Evolutionary conservation across 2,888 invertebrate species (phyloP), one percentile per base, ranked within the genome.

Genomic region (Epirrita christyi): DNA sequence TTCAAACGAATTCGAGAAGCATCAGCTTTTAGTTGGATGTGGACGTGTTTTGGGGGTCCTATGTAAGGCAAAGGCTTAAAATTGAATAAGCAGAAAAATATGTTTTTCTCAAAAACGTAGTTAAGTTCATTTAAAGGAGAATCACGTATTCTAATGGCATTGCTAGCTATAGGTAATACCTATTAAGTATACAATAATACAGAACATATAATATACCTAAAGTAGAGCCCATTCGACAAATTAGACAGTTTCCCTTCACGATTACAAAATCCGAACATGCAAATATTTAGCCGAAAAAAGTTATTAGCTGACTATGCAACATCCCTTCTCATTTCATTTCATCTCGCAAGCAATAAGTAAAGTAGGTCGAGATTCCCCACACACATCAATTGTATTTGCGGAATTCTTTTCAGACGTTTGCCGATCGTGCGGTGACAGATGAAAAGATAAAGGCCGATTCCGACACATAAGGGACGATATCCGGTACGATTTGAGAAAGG

Each of bases 331-430:
- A 28, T 45, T 48, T 42, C 45, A 47, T 45, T 57, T 55, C 59
- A 56, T 57, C 59, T 62, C 54, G 43, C 53, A 52, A 40, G 58
- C 57, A 53, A 59, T 61, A 64, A 66, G 55, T 61, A 64, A 66
- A 61, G 55, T 63, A 59, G 61, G 62, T 59, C 61, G 62, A 66
- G 66, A 42, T 47, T 54, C 42, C 41, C 62, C 67, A 64, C 66
- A 70, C 72, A 69, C 71, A 67, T 72, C 72, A 71, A 74, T 75
- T 72, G 73, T 71, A 66, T 68, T 71, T 65, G 60, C 41, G 61
- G 55, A 53, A 55, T 48, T 49, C 48, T 55, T 55, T 55, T 43
- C 48, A 55, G 47, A 55, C 28, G 54, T 42, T 48, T 55, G 41
- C 47, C 28, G 47, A 46, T 53, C 46, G 34, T 32, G 29, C 36